Base-by-base conservation (phyloP, 2,113 vertebrate species). In the Nothocercus julius region DNA sequence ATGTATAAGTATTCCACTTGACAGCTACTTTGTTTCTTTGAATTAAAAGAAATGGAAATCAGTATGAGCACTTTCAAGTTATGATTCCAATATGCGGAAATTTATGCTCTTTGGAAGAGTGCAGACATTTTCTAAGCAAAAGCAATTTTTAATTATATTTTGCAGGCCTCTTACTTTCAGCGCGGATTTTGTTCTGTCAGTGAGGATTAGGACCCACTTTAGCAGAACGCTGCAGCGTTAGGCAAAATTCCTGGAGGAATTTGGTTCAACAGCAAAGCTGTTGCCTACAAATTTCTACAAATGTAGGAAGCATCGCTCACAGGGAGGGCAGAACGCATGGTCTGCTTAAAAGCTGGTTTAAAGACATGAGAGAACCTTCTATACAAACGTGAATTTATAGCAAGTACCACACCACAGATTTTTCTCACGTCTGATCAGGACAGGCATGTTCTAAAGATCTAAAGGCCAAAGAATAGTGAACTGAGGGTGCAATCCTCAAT, bases 61-160 rank as follows among this genome's bases (percentile, higher is more conserved):
- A 51, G 27, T 4, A 19, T 56, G 85, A 53, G 69, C 54, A 4
- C 67, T 92, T 89, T 9, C 38, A 87, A 92, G 24, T 92, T 79
- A 63, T 62, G 62, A 80, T 77, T 93, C 86, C 45, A 89, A 56
- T 87, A 74, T 54, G 59, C 15, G 80, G 74, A 80, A 89, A 89
- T 82, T 66, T 87, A 89, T 90, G 63, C 8, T 73, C 62, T 73
- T 70, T 56, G 54, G 44, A 89, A 63, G 70, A 85, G 20, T 4
- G 2, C 82, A 84, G 87, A 30, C 38, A 5, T 11, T 21, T 73
- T 72, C 54, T 51, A 42, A 89, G 61, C 64, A 88, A 86, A 95
- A 92, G 56, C 77, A 47, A 14, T 81, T 94, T 94, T 90, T 78
- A 91, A 68, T 88, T 42, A 7, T 93, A 30, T 28, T 96, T 78